Base-by-base conservation (phyloP, 2,888 invertebrate genomes). In the Anarsia innoxiella region DNA sequence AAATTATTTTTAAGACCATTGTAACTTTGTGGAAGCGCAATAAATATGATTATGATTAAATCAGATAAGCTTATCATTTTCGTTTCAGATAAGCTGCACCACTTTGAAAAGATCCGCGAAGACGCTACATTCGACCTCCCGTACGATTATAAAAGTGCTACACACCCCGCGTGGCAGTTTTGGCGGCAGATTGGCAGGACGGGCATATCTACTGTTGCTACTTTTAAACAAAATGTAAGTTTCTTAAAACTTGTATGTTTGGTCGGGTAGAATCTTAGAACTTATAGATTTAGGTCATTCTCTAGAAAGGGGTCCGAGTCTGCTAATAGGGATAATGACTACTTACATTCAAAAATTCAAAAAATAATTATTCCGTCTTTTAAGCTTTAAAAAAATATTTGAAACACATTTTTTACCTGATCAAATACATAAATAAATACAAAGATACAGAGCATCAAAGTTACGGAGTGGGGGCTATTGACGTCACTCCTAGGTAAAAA, bases 151-250 rank as follows among this genome's bases (percentile, higher is more conserved):
- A 36, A 51, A 1, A 82, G 82, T 44, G 83, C 82, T 0, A 75
- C 69, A 0, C 83, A 83, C 11, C 82, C 83, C 0, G 66, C 80
- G 0, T 80, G 79, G 76, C 76, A 79, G 46, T 83, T 69, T 44
- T 83, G 83, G 83, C 39, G 82, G 31, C 70, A 66, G 11, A 23
- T 73, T 0, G 79, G 78, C 11, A 63, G 54, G 12, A 70, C 51
- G 15, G 78, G 77, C 4, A 77, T 82, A n/a, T 73, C 82, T 0
- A 65, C 71, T 0, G 73, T 83, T 0, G 80, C 83, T 5, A 83
- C 83, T 0, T 76, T 44, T 12, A 82, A 79, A 26, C 56, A 69
- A 25, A 46, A 56, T 57, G 78, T 76, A 46, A 16, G 14, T 25
- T 5, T 19, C 3, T 19, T 19, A 19, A n/a, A n/a, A n/a, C n/a